Evolutionary conservation across 2,888 invertebrate genomes (phyloP), one percentile per base, ranked within the genome.

Genomic region (Imbricaverruca yamaguchii): DNA sequence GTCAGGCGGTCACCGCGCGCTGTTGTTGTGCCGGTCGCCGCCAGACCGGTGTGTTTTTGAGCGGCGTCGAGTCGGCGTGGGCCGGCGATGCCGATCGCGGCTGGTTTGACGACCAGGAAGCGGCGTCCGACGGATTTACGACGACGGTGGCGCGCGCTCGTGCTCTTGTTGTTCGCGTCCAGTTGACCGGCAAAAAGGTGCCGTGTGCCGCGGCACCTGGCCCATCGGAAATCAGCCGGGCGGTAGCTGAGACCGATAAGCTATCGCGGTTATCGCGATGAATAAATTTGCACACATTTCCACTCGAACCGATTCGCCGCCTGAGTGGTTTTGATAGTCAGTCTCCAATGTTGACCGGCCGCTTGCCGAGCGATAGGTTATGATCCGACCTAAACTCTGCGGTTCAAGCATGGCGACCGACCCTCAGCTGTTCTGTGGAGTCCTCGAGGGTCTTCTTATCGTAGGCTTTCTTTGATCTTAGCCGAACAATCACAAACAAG

Each of bases 261-360:
- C 61, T 61, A 61, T 61, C 61, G 61, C 15, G 18, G 61, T 15
- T 61, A 61, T 61, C 61, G 9, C 61, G 18, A 55, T 69, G 81
- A 63, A 81, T 69, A 80, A 82, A 80, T 55, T 74, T 59, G 39
- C 80, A 80, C 63, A 80, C 61, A 81, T 57, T 81, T 79, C 57
- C 57, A 69, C 79, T 55, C 80, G 80, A 81, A 80, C 61, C 61
- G 55, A 80, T 82, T 80, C 80, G 21, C 67, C 18, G 61, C 57
- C 53, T 80, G n/a, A 63, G 61, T 80, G 81, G 55, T 74, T 80
- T 81, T 57, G 82, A 80, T 63, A 69, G 65, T 18, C 61, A 61
- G 18, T 61, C 61, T 61, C 61, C 18, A 15, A 13, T 18, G 61
- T 61, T 18, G 18, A 18, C 61, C 7, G 4, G 18, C 1, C 61